Base-by-base conservation (phyloP, 2,888 invertebrate species). In the Poecilus cupreus region DNA sequence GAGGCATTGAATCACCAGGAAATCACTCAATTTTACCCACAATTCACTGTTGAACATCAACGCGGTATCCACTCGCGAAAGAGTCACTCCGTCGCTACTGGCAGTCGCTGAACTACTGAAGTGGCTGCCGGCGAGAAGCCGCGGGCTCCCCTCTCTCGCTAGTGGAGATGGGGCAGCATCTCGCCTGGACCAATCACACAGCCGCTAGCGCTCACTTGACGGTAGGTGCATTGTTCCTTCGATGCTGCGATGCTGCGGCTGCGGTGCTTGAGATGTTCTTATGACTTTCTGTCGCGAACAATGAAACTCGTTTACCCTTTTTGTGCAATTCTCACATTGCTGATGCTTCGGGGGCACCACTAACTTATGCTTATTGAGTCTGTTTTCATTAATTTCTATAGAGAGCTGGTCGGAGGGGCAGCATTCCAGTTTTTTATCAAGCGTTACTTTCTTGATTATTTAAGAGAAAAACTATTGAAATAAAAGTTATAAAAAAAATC, bases 71-170 rank as follows among this genome's bases (percentile, higher is more conserved):
- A 68, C 43, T 74, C 78, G 60, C 64, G 68, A 60, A 26, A 26
- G 60, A 24, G 26, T n/a, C 68, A 46, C 22, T 20, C 51, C 39
- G 72, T 54, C n/a, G 43, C 80, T 57, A 72, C 54, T 57, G 85
- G 85, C 88, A 87, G 86, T 86, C 88, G 88, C 84, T 83, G 86
- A 86, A 88, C 88, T 88, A 89, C 89, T 89, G 88, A 86, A 86
- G 87, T 87, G 87, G 80, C 85, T 80, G 70, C 26, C 43, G 57
- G 72, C 86, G 87, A 86, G 86, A 87, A 87, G 88, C 87, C 86
- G 87, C 88, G 84, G 87, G 87, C 85, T 85, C 85, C 86, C 87
- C 87, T 84, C 87, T 84, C 85, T 83, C 82, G 77, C 84, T 82
- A 72, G 86, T 85, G 16, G 24, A 64, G 78, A 70, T 70, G 80